phyloP scores from a whole-genome alignment of 2,113 vertebrate genomes.

The Centropus unirufus region DNA sequence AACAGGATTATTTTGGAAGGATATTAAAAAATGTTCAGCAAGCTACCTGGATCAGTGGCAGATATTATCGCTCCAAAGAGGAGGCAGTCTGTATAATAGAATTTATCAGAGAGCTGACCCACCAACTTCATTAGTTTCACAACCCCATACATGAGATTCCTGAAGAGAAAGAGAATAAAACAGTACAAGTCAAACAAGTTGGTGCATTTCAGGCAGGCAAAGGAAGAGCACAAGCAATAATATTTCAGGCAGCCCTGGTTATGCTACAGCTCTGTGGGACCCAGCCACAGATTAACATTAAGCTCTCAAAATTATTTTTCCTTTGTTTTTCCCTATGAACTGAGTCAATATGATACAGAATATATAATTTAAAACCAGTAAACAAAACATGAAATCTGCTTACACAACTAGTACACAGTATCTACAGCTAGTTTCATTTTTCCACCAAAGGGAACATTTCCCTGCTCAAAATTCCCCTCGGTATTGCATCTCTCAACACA shows the following conservation, averaged over 20 bases:
- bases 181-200: background rate
- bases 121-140: constrained; percentile 94
- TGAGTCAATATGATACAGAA: background rate
- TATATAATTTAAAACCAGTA: background rate
- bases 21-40: background rate
- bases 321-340: background rate
- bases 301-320: background rate
- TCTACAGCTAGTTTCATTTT: background rate
- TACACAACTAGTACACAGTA: background rate
- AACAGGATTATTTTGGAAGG: background rate
- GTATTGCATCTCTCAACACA: background rate
- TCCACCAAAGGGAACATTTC: background rate
- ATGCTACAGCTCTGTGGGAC: background rate
- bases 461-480: background rate
- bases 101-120: constrained; percentile 92
- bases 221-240: background rate
- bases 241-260: background rate
- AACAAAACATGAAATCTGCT: background rate
- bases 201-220: background rate
- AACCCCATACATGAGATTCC: constrained; percentile 98
- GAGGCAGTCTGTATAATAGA: constrained; percentile 98
- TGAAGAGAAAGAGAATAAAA: constrained; percentile 60
- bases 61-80: constrained; percentile 98
- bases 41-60: constrained; percentile 94
- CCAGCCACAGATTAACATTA: background rate